Percentiles rank a stretch among this genome's conserved stretches.
Conservation (phyloP, 2,888 invertebrate species). For the Acanthosoma haemorrhoidale region DNA sequence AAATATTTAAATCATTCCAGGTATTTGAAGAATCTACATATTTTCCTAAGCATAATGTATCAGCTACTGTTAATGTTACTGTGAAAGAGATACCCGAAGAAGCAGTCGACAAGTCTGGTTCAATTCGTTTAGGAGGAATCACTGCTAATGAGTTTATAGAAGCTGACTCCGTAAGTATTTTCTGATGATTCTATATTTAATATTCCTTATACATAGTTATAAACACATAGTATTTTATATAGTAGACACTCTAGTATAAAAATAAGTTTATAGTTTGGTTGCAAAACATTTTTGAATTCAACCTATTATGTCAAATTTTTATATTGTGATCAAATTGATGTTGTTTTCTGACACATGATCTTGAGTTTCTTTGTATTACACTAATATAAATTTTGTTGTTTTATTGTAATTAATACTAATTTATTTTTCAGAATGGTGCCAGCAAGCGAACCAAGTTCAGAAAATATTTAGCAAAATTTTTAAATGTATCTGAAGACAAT, state of each 20-base stretch:
- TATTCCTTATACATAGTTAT: neutral
- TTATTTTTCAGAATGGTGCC: conserved; percentile 49
- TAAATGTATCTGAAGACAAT: conserved; percentile 73
- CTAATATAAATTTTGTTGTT: neutral
- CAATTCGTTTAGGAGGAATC: conserved; percentile 73
- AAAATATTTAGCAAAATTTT: conserved; percentile 58
- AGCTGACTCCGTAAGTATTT: conserved; percentile 45
- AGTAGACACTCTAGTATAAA: no score
- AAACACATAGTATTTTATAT: no score
- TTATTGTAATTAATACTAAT: conserved; percentile 28
- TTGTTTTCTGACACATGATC: neutral
- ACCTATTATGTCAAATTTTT: no score
- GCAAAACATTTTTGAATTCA: no score
- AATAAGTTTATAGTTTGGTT: neutral
- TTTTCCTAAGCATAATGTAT: conserved; percentile 63
- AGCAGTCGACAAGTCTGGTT: conserved; percentile 88
- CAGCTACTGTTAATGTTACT: conserved; percentile 79
- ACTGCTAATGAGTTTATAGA: conserved; percentile 82
- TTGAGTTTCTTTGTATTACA: neutral
- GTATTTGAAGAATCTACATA: conserved; percentile 63
- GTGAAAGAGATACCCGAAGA: conserved; percentile 85
- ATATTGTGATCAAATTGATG: neutral
- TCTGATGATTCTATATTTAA: neutral
- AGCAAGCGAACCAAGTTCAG: conserved; percentile 71
- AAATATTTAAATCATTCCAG: conserved; percentile 42